phyloP scores from a whole-genome alignment of 2,797 vertebrate genomes.

The Tragopan temminckii region DNA sequence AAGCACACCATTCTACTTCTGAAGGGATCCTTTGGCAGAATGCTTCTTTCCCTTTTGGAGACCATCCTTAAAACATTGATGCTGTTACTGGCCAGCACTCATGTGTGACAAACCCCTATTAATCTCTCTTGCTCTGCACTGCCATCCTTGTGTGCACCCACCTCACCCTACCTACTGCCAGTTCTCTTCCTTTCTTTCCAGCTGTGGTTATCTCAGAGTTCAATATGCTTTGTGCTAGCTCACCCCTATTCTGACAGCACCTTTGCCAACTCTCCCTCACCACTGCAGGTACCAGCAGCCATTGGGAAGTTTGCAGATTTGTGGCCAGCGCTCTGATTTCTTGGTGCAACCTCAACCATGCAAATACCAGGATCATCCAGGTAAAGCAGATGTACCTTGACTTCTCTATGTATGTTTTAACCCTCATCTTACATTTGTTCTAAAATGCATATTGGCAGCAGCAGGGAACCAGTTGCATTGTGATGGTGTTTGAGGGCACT shows the following conservation, averaged over 20 bases:
- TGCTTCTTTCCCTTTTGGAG: not conserved
- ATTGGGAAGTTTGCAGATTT: not conserved
- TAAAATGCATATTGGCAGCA: not conserved
- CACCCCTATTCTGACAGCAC: not conserved
- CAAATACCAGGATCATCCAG: not conserved
- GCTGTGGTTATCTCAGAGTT: not conserved
- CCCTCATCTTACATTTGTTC: not conserved
- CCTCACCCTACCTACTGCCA: too few species aligned
- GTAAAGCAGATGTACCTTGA: not conserved
- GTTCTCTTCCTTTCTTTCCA: not conserved
- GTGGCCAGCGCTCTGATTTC: not conserved
- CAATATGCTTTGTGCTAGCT: not conserved
- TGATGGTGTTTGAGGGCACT: not conserved
- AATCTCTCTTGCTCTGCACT: not conserved
- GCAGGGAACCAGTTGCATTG: not conserved
- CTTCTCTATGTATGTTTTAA: not conserved
- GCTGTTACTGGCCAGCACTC: not conserved
- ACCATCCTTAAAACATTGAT: not conserved
- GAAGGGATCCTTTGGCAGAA: not conserved
- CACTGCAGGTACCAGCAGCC: not conserved
- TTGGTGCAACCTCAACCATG: not conserved
- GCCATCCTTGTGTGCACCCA: not conserved
- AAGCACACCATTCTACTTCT: not conserved
- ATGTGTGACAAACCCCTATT: not conserved
- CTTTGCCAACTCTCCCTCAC: not conserved